Evolutionary conservation across 2,113 vertebrate species (phyloP).

Genomic region (Mustelus asterias): DNA sequence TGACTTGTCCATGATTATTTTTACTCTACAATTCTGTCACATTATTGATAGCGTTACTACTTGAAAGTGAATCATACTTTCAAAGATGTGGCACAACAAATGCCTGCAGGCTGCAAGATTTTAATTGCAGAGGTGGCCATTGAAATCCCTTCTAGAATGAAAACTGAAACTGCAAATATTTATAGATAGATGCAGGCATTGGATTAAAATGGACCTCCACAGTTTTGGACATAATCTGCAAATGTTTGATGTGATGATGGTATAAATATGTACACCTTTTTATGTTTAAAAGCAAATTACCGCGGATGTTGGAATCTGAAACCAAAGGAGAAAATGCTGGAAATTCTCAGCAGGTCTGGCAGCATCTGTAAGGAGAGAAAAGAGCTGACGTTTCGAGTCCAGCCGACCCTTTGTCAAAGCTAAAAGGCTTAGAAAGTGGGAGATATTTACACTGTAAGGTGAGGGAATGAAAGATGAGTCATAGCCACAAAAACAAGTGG

Average conservation of each 20-base stretch:
- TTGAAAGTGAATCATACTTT: neutral
- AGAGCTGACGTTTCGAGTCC: too few relatives aligned
- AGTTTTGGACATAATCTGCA: neutral
- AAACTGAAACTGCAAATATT: neutral
- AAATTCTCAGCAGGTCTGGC: too few relatives aligned
- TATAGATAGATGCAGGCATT: too few relatives aligned
- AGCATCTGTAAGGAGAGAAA: too few relatives aligned
- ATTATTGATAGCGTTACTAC: neutral
- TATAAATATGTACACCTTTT: neutral
- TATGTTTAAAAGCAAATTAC: too few relatives aligned
- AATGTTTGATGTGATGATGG: neutral
- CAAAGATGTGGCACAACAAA: neutral
- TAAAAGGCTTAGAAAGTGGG: too few relatives aligned
- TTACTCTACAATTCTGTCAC: neutral
- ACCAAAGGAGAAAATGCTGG: too few relatives aligned
- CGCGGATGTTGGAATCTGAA: too few relatives aligned
- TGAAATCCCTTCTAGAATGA: neutral
- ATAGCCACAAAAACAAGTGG: too few relatives aligned
- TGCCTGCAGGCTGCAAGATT: neutral
- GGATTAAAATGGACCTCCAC: neutral
- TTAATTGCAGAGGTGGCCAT: neutral
- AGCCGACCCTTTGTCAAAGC: too few relatives aligned
- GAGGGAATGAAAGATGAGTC: too few relatives aligned
- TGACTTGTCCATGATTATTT: neutral
- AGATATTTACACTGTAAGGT: too few relatives aligned